Conservation (phyloP, 2,113 vertebrate species). For the Phaethon lepturus region DNA sequence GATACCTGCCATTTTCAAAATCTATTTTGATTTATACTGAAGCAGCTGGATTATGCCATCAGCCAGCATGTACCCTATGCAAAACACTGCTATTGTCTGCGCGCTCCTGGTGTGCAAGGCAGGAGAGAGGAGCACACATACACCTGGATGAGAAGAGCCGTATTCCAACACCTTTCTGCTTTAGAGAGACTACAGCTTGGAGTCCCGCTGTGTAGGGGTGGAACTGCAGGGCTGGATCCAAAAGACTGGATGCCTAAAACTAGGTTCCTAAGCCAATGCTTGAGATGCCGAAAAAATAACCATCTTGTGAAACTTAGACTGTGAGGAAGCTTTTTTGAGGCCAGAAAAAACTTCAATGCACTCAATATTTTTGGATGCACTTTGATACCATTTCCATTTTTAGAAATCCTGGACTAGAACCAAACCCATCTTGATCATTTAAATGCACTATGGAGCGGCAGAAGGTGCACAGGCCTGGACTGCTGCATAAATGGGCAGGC, state of each 20-base stretch:
- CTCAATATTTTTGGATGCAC: background rate
- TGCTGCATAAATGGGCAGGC: background rate
- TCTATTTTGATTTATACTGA: background rate
- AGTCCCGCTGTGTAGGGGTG: background rate
- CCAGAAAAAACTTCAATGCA: background rate
- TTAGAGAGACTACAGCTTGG: background rate
- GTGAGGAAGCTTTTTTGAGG: background rate
- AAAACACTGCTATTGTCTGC: background rate
- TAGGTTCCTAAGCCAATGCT: background rate
- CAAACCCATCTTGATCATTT: background rate
- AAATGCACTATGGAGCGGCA: background rate
- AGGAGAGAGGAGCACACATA: background rate
- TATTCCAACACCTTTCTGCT: background rate
- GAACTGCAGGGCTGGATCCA: background rate
- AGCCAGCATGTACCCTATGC: background rate
- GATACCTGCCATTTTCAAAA: background rate
- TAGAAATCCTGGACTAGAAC: background rate
- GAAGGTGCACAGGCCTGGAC: background rate
- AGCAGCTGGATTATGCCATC: background rate
- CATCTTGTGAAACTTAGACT: background rate
- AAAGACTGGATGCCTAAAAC: background rate
- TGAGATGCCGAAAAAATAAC: background rate
- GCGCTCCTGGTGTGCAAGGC: accelerated
- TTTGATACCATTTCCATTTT: background rate
- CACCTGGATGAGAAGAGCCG: background rate